Conservation (phyloP, 2,888 invertebrate genomes). For the Microdon myrmicae region DNA sequence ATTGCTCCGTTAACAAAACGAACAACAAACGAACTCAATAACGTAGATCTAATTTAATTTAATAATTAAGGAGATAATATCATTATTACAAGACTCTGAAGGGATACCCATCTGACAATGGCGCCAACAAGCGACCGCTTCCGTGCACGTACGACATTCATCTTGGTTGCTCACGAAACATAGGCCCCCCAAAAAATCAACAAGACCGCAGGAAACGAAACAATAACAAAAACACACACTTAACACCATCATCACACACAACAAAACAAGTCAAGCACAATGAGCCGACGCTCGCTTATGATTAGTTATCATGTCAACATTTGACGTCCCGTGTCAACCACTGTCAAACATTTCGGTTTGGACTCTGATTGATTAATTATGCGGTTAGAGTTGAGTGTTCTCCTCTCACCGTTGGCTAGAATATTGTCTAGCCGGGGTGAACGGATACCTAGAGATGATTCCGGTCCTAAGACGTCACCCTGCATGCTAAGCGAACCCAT, state of each 20-base stretch:
- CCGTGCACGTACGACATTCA: conserved; percentile 20
- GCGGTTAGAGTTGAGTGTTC: too few relatives aligned
- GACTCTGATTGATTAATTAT: conserved; percentile 51
- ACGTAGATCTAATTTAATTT: conserved; percentile 18
- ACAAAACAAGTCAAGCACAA: conserved; percentile 47
- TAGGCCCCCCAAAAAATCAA: too few relatives aligned
- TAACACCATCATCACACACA: conserved; percentile 23
- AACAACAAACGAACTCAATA: too few relatives aligned
- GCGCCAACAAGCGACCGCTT: conserved; percentile 28
- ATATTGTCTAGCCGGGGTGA: not conserved
- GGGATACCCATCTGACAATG: conserved; percentile 15
- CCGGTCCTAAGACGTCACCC: too few relatives aligned
- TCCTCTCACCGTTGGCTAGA: conserved; percentile 2
- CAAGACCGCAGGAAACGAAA: conserved; percentile 5
- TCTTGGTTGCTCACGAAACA: conserved; percentile 15
- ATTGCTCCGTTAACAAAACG: too few relatives aligned
- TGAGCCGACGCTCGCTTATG: conserved; percentile 48
- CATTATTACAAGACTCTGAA: conserved; percentile 27
- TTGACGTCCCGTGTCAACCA: conserved; percentile 52
- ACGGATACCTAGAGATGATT: too few relatives aligned
- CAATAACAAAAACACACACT: conserved; percentile 6
- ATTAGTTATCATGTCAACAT: conserved; percentile 52
- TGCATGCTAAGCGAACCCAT: too few relatives aligned
- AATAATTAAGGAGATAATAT: conserved; percentile 43
- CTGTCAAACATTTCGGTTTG: conserved; percentile 50